A percentile compares a stretch with the other conserved stretches of the same genome.
Evolutionary conservation across 2,797 vertebrate genomes (phyloP).

Genomic region (Mormyrops boulengeri): DNA sequence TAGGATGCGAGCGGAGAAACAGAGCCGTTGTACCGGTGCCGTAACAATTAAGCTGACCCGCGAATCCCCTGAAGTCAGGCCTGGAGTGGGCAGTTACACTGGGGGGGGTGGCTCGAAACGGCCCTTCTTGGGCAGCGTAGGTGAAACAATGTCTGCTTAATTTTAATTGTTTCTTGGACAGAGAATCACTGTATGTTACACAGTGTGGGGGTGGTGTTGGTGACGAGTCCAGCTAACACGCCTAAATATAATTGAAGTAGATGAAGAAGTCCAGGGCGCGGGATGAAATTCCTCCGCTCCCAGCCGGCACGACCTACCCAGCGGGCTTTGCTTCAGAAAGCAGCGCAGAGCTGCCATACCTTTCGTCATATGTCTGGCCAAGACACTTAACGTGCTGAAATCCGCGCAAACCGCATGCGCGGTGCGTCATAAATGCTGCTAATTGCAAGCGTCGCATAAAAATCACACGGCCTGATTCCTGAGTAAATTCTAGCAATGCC

Average conservation of each 20-base stretch:
- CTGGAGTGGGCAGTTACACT: background rate
- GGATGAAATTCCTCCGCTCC: background rate
- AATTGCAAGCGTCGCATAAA: background rate
- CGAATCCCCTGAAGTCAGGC: background rate
- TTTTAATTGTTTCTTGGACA: background rate
- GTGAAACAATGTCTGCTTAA: background rate
- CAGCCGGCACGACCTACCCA: background rate
- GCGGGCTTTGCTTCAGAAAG: background rate
- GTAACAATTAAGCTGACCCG: background rate
- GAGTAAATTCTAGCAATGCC: background rate
- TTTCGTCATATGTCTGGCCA: background rate
- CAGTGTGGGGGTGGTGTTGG: background rate
- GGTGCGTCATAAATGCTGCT: background rate
- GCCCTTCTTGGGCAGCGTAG: background rate
- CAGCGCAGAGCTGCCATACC: background rate
- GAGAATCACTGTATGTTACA: background rate
- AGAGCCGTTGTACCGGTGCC: background rate
- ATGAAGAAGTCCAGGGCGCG: background rate
- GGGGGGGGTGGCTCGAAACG: background rate
- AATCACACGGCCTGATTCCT: background rate
- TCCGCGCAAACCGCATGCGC: background rate
- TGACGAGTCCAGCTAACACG: background rate
- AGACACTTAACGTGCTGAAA: background rate
- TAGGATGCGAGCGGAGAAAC: background rate
- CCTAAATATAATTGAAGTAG: background rate